A percentile compares a stretch with the other conserved stretches of the same genome.
phyloP scores from a whole-genome alignment of 2,888 invertebrate species.

The Calliphora vomitoria region DNA sequence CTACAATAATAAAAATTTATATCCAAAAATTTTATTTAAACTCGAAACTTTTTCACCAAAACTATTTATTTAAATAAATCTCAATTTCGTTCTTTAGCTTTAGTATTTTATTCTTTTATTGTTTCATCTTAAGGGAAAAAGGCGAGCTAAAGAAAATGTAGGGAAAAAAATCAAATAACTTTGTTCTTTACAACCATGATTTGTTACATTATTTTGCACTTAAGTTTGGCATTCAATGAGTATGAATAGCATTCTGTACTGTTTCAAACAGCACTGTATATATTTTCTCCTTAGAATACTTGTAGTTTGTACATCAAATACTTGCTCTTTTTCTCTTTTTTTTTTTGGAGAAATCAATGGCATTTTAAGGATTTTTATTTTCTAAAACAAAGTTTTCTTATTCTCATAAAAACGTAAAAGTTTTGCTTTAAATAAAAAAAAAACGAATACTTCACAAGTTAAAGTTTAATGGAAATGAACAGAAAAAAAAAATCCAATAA shows the following conservation, averaged over 20 bases:
- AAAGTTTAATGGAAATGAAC: slow-evolving; percentile 28
- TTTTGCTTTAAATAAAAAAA: neutral
- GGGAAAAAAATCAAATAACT: slow-evolving; percentile 2
- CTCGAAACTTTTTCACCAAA: slow-evolving; percentile 14
- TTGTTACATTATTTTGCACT: slow-evolving; percentile 68
- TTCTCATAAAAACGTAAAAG: slow-evolving; percentile 25
- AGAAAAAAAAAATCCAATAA: neutral
- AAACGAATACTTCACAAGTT: neutral
- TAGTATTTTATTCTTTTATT: slow-evolving; percentile 18
- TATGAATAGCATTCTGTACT: slow-evolving; percentile 30
- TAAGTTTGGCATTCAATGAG: slow-evolving; percentile 55
- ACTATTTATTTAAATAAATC: slow-evolving; percentile 51
- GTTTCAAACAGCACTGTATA: neutral
- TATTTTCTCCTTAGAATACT: neutral
- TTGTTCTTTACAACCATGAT: slow-evolving; percentile 45
- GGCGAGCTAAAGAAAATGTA: neutral
- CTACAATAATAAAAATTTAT: neutral
- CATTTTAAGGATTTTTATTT: slow-evolving; percentile 33
- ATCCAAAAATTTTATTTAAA: neutral
- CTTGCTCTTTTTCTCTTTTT: neutral
- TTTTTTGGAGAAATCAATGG: slow-evolving; percentile 37
- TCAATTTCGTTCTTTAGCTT: neutral
- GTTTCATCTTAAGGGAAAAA: slow-evolving; percentile 20
- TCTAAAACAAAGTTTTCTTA: slow-evolving; percentile 30
- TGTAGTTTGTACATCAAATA: slow-evolving; percentile 36